Percentiles rank a stretch among this genome's conserved stretches.
These are phyloP conservation scores for Distichodus sexfasciatus DNA, from an alignment of 2,797 vertebrate species.

Conservation along the genomic window DNA sequence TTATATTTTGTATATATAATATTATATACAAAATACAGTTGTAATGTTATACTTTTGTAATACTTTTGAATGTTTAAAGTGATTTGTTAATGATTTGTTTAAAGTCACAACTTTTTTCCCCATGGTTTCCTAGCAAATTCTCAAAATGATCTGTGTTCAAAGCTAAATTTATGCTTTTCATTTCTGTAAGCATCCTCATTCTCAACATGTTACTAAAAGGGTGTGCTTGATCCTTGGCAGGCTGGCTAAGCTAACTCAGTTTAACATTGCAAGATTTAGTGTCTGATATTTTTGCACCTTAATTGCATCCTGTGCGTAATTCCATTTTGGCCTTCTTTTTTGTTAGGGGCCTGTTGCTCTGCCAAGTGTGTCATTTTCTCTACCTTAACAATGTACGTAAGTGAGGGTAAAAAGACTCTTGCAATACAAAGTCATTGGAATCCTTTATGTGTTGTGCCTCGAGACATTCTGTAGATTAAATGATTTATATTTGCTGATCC, in stretches of 20 bases:
- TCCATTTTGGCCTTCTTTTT: constrained; percentile 7
- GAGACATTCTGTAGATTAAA: not conserved
- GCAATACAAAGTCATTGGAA: too few species aligned
- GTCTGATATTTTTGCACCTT: not conserved
- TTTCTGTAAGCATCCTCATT: not conserved
- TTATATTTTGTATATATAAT: too few species aligned
- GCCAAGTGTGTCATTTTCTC: not conserved
- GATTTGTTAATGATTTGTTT: too few species aligned
- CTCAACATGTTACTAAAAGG: not conserved
- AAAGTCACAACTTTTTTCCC: too few species aligned
- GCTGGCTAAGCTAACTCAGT: not conserved
- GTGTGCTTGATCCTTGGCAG: not conserved
- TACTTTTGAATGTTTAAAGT: too few species aligned
- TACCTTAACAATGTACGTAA: not conserved
- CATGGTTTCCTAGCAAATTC: too few species aligned
- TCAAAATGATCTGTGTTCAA: too few species aligned
- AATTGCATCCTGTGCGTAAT: not conserved
- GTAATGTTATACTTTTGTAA: too few species aligned
- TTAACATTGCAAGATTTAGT: not conserved
- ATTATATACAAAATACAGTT: too few species aligned
- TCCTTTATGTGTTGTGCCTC: too few species aligned
- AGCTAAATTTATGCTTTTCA: too few species aligned
- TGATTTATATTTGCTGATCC: constrained; percentile 2
- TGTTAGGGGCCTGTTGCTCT: too few species aligned
- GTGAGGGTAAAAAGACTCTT: not conserved